These are phyloP conservation scores for Drosophila pseudoananassae DNA, from an alignment of 1,140 invertebrate genomes.

Conservation along the genomic window DNA sequence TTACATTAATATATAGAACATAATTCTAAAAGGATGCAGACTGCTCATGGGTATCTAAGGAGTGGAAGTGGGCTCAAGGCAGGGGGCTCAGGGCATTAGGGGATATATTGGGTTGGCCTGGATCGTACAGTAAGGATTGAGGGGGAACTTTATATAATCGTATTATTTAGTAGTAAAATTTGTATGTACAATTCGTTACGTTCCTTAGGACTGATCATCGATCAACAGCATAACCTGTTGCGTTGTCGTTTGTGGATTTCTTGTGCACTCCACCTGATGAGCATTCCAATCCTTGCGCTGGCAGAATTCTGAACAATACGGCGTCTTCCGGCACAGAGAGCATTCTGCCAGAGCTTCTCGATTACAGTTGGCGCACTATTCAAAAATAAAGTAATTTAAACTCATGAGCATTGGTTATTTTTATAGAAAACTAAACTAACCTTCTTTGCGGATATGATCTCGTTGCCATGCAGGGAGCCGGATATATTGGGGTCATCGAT, in stretches of 20 bases:
- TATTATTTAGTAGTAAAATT: slow-evolving; percentile 82
- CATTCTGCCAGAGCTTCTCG: slow-evolving; percentile 93
- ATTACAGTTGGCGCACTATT: slow-evolving; percentile 93
- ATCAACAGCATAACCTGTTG: slow-evolving; percentile 89
- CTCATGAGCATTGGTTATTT: no score
- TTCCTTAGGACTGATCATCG: slow-evolving; percentile 85
- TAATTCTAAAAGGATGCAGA: slow-evolving; percentile 69
- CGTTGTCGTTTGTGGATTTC: slow-evolving; percentile 85
- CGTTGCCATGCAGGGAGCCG: slow-evolving; percentile 78
- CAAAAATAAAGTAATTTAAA: slow-evolving; percentile 1
- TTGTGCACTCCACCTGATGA: slow-evolving; percentile 93
- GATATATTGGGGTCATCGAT: slow-evolving; percentile 84
- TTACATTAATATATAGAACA: slow-evolving; percentile 80
- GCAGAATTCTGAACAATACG: slow-evolving; percentile 94
- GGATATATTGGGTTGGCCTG: neutral
- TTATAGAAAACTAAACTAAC: slow-evolving; percentile 29
- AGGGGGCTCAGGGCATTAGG: neutral
- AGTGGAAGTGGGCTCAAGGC: slow-evolving; percentile 17
- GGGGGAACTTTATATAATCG: slow-evolving; percentile 62
- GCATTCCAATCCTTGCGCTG: slow-evolving; percentile 94
- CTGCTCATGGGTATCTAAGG: slow-evolving; percentile 33
- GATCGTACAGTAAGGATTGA: slow-evolving; percentile 3
- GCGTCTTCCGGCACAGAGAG: slow-evolving; percentile 92
- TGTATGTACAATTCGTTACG: slow-evolving; percentile 80
- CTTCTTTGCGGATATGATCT: slow-evolving; percentile 83